Evolutionary conservation across 2,113 vertebrate species (phyloP).

Genomic region (Aspidoscelis tigris): DNA sequence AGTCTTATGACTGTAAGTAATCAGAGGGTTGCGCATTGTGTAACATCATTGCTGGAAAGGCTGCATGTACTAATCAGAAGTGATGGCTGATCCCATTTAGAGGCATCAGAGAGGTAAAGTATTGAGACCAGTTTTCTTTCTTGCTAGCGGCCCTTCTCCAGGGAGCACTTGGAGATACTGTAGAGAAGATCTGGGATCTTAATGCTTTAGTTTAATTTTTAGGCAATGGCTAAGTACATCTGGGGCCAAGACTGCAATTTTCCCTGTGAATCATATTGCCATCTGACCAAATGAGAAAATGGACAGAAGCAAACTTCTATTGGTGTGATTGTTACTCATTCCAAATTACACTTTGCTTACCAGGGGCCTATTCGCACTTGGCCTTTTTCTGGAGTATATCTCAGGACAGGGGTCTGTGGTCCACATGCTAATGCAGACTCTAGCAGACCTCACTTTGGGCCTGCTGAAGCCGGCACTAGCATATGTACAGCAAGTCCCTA

Average conservation of each 20-base stretch:
- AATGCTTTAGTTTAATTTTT: constrained; percentile 45
- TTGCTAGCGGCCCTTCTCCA: constrained; percentile 57
- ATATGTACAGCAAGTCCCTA: too few relatives aligned
- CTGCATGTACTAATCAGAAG: constrained; percentile 76
- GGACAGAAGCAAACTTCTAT: constrained; percentile 40
- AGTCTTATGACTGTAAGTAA: constrained; percentile 74
- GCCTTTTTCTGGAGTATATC: too few relatives aligned
- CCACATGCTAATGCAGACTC: too few relatives aligned
- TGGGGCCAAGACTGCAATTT: constrained; percentile 48
- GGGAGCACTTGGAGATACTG: constrained; percentile 48
- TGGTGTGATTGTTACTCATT: constrained; percentile 36
- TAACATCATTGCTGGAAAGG: constrained; percentile 67
- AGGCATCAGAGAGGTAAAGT: constrained; percentile 50
- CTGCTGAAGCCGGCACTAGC: too few relatives aligned
- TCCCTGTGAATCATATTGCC: constrained; percentile 57
- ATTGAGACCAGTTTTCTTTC: constrained; percentile 57
- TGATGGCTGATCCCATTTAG: constrained; percentile 75
- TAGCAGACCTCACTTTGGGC: too few relatives aligned
- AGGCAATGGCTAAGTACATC: constrained; percentile 34
- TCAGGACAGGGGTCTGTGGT: too few relatives aligned
- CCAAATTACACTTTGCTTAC: not conserved
- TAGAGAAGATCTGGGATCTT: constrained; percentile 49
- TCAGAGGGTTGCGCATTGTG: constrained; percentile 53
- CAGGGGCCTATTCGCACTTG: too few relatives aligned
- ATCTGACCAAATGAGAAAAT: constrained; percentile 44